phyloP scores from a whole-genome alignment of 1,140 invertebrate genomes.

The Araneus ventricosus region DNA sequence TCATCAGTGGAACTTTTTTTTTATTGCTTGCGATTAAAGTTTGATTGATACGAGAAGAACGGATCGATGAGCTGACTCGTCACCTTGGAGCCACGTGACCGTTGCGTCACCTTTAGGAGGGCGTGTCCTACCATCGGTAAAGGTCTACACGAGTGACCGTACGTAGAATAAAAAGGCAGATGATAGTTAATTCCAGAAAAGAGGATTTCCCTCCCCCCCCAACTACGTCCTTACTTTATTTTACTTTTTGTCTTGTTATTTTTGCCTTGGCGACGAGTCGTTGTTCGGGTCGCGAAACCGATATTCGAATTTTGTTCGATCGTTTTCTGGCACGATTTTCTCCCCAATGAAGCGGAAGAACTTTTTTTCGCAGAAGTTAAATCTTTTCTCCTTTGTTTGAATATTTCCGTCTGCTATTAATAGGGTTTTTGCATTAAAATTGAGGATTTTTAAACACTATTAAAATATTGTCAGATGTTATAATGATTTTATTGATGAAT shows the following conservation, averaged over 20 bases:
- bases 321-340: neutral
- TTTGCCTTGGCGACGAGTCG: neutral
- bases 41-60: neutral
- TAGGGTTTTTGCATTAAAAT: no score
- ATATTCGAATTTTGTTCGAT: neutral
- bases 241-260: neutral
- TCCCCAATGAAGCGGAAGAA: neutral
- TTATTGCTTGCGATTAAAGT: neutral
- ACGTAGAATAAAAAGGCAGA: constrained; percentile 2
- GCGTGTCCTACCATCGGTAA: constrained; percentile 12
- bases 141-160: neutral
- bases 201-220: neutral
- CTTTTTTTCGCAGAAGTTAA: neutral
- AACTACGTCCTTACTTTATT: neutral
- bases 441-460: no score
- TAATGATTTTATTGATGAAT: no score
- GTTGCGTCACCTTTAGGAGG: constrained; percentile 24
- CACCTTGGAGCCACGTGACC: constrained; percentile 56
- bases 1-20: neutral
- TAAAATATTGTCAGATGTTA: no score
- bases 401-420: no score
- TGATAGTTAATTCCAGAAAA: constrained; percentile 41
- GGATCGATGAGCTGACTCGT: constrained; percentile 42
- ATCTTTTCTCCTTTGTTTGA: neutral
- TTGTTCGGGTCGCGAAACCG: neutral